phyloP scores from a whole-genome alignment of 2,888 invertebrate genomes.

The Mantis religiosa region DNA sequence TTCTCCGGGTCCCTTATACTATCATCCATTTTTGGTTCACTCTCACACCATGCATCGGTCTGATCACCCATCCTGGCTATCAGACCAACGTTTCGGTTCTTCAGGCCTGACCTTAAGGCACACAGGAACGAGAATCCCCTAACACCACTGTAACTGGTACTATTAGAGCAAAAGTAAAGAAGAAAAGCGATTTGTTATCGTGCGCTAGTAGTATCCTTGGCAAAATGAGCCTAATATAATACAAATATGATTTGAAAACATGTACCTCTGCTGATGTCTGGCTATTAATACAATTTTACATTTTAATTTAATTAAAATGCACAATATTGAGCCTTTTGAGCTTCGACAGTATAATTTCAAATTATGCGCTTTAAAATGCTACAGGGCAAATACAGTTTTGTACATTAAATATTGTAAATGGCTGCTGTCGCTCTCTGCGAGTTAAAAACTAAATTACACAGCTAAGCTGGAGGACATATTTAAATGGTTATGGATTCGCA shows the following conservation, averaged over 20 bases:
- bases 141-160: too few species aligned
- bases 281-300: not conserved
- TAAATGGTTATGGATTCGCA: not conserved
- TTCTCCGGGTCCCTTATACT: too few species aligned
- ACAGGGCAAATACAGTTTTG: not conserved
- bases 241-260: not conserved
- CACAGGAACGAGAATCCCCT: too few species aligned
- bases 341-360: not conserved
- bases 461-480: not conserved
- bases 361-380: not conserved
- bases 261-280: not conserved
- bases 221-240: not conserved
- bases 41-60: too few species aligned
- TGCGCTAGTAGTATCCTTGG: too few species aligned
- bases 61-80: too few species aligned
- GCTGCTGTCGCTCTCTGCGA: not conserved
- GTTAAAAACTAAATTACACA: not conserved
- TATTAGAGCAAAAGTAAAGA: too few species aligned
- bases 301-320: not conserved
- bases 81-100: too few species aligned
- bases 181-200: too few species aligned
- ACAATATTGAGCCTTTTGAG: not conserved
- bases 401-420: not conserved
- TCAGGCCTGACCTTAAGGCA: too few species aligned
- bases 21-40: too few species aligned